phyloP scores from a whole-genome alignment of 1,140 invertebrate species.

The Pseudomyrmex flavicornis region DNA sequence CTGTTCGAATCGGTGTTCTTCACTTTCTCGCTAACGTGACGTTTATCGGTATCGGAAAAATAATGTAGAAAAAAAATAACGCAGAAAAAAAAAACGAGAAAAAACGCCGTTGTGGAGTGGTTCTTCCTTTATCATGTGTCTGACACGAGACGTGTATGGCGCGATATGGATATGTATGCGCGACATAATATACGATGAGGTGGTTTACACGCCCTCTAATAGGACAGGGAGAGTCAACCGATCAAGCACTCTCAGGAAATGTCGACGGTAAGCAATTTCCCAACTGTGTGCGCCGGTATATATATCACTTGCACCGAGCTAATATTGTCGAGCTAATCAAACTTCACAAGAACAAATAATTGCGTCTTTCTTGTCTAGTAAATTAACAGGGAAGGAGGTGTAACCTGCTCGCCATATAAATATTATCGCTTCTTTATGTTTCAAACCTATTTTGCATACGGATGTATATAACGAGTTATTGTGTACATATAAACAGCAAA shows the following conservation, averaged over 20 bases:
- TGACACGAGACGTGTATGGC: constrained; percentile 25
- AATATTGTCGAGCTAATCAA: constrained; percentile 53
- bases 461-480: neutral
- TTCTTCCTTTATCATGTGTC: constrained; percentile 38
- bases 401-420: constrained; percentile 25
- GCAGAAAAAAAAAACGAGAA: neutral
- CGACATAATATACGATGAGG: constrained; percentile 54
- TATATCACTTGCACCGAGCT: constrained; percentile 15
- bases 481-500: neutral
- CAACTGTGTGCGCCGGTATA: constrained; percentile 26
- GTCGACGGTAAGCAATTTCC: constrained; percentile 62
- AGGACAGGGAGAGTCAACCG: constrained; percentile 40
- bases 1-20: neutral
- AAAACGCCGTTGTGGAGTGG: neutral
- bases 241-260: constrained; percentile 52
- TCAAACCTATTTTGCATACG: constrained; percentile 14
- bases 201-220: constrained; percentile 62
- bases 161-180: neutral
- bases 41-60: constrained; percentile 9
- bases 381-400: constrained; percentile 1
- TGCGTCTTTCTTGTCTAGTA: constrained; percentile 29
- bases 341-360: constrained; percentile 52
- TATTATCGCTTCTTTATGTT: neutral
- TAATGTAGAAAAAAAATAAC: neutral
- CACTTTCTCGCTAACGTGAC: neutral